Conservation (phyloP, 2,888 invertebrate species). For the Mythimna pallens region DNA sequence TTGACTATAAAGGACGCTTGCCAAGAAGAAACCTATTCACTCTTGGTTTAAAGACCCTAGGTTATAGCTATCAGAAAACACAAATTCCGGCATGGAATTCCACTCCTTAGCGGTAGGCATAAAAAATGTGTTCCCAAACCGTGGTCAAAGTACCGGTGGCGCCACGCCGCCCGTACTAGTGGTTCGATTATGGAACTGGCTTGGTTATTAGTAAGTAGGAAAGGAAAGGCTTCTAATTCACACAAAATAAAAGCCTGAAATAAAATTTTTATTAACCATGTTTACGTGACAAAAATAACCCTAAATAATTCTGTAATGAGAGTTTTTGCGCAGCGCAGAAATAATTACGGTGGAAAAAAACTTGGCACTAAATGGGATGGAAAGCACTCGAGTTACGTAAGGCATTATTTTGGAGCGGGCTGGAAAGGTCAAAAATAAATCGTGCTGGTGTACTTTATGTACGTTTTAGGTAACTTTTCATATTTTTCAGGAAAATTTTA, state of each 20-base stretch:
- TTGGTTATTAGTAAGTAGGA: background rate
- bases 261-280: background rate
- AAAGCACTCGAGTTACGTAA: slow-evolving; percentile 12
- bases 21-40: too few species aligned
- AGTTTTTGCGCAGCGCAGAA: slow-evolving; percentile 25
- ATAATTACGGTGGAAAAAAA: slow-evolving; percentile 38
- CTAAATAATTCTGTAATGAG: slow-evolving; percentile 25
- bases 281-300: slow-evolving; percentile 29
- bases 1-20: too few species aligned
- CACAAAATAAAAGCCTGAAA: background rate
- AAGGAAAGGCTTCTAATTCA: background rate
- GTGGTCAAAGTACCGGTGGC: too few species aligned
- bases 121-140: too few species aligned
- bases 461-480: background rate
- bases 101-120: too few species aligned
- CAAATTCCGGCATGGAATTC: too few species aligned
- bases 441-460: background rate
- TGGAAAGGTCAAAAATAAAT: slow-evolving; percentile 9
- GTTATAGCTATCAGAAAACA: too few species aligned
- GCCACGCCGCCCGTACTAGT: too few species aligned
- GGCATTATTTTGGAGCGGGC: slow-evolving; percentile 4
- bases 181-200: too few species aligned
- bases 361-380: slow-evolving; percentile 36
- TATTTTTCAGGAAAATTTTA: background rate
- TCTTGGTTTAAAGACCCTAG: too few species aligned